Percentiles rank a stretch among this genome's conserved stretches.
Conservation (phyloP, 2,888 invertebrate genomes). For the Lycia hirtaria region DNA sequence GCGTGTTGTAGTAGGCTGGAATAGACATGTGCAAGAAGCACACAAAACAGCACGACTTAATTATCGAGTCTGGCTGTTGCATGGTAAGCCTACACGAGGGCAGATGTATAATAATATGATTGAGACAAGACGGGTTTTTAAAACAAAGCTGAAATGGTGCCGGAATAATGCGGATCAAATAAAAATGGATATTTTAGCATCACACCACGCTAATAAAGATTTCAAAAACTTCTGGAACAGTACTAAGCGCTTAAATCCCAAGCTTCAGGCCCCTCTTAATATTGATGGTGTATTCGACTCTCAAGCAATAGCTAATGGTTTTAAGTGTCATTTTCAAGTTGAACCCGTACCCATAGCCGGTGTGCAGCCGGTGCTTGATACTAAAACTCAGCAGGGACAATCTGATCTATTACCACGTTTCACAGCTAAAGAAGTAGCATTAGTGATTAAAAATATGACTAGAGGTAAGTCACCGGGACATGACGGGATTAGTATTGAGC, state of each 20-base stretch:
- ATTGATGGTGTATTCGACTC: not conserved
- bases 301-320: not conserved
- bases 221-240: not conserved
- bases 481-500: no score
- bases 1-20: not conserved
- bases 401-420: not conserved
- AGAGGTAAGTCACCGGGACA: not conserved
- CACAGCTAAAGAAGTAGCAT: not conserved
- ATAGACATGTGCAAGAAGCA: not conserved
- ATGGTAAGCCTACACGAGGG: not conserved
- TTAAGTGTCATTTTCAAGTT: not conserved
- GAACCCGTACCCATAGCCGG: not conserved
- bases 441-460: not conserved
- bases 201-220: not conserved
- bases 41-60: not conserved
- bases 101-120: not conserved
- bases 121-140: not conserved
- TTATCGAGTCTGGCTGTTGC: not conserved
- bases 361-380: not conserved
- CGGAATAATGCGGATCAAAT: constrained; percentile 1
- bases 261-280: not conserved
- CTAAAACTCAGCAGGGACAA: not conserved
- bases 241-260: not conserved
- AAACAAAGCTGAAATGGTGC: not conserved
- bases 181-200: not conserved